phyloP scores from a whole-genome alignment of 1,140 invertebrate genomes.

The Diorhabda carinulata region DNA sequence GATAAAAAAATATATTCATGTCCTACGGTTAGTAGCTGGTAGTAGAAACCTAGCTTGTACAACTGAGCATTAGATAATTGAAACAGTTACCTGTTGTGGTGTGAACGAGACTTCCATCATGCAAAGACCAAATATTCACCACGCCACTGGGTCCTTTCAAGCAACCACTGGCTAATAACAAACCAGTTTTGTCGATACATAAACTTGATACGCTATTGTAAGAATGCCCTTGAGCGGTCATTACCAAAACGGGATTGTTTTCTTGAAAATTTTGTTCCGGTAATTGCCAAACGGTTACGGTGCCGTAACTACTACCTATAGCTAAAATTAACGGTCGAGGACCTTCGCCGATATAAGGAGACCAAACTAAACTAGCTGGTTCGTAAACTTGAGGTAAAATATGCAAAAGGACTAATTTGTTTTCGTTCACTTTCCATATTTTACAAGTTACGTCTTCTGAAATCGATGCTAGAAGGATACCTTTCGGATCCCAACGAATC shows the following conservation, averaged over 20 bases:
- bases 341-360: conserved; percentile 48
- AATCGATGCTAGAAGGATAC: conserved; percentile 53
- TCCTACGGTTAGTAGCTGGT: not conserved
- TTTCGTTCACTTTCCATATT: conserved; percentile 51
- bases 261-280: conserved; percentile 40
- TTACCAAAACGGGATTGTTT: conserved; percentile 40
- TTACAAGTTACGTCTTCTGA: conserved; percentile 49
- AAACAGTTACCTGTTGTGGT: conserved; percentile 54
- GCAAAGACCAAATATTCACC: conserved; percentile 62
- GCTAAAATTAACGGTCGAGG: conserved; percentile 45
- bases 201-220: conserved; percentile 53
- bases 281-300: conserved; percentile 54
- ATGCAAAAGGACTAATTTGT: conserved; percentile 44
- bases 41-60: not conserved
- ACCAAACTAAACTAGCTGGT: conserved; percentile 51
- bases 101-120: conserved; percentile 57
- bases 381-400: conserved; percentile 47
- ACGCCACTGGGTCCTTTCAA: conserved; percentile 53
- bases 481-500: conserved; percentile 54
- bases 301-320: conserved; percentile 53
- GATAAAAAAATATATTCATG: not conserved
- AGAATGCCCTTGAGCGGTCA: conserved; percentile 54
- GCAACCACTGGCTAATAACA: conserved; percentile 55
- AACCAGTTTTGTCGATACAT: conserved; percentile 51
- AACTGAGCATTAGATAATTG: conserved; percentile 21